Percentiles rank a stretch among this genome's conserved stretches.
These are phyloP conservation scores for Graptemys geographica DNA, from an alignment of 2,797 vertebrate genomes.

Conservation along the genomic window DNA sequence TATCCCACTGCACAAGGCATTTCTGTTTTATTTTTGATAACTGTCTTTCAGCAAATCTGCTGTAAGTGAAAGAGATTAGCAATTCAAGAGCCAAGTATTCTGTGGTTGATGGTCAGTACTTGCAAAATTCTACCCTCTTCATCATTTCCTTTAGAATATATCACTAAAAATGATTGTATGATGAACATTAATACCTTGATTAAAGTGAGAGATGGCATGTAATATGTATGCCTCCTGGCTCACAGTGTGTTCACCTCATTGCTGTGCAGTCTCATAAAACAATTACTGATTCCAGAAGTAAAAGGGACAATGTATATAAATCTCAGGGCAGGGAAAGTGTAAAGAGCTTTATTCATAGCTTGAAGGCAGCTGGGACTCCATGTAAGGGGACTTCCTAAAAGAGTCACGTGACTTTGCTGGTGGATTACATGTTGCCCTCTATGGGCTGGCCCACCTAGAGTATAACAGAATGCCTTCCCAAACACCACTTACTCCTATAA, in stretches of 20 bases:
- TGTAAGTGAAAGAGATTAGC: conserved; percentile 52
- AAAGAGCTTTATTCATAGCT: conserved; percentile 19
- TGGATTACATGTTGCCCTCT: too few species aligned
- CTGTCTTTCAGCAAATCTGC: conserved; percentile 47
- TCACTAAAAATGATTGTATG: conserved; percentile 44
- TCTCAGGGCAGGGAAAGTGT: neutral
- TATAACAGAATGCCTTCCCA: neutral
- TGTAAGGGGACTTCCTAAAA: too few species aligned
- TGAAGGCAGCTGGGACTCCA: conserved; percentile 17
- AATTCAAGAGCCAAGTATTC: conserved; percentile 46
- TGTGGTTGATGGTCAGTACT: conserved; percentile 43
- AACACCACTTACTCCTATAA: neutral
- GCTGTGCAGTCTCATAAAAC: conserved; percentile 55
- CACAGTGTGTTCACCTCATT: conserved; percentile 28
- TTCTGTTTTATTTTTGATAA: conserved; percentile 62
- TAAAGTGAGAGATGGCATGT: conserved; percentile 32
- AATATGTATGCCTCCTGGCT: conserved; percentile 33
- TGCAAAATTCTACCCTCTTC: conserved; percentile 49
- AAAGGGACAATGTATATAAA: neutral
- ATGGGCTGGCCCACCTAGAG: neutral
- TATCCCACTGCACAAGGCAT: conserved; percentile 26
- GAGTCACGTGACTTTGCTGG: neutral
- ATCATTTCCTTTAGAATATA: neutral
- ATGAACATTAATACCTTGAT: conserved; percentile 27
- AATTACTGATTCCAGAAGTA: conserved; percentile 52